Base-by-base conservation (phyloP, 2,113 vertebrate species). In the Leptodactylus fuscus region DNA sequence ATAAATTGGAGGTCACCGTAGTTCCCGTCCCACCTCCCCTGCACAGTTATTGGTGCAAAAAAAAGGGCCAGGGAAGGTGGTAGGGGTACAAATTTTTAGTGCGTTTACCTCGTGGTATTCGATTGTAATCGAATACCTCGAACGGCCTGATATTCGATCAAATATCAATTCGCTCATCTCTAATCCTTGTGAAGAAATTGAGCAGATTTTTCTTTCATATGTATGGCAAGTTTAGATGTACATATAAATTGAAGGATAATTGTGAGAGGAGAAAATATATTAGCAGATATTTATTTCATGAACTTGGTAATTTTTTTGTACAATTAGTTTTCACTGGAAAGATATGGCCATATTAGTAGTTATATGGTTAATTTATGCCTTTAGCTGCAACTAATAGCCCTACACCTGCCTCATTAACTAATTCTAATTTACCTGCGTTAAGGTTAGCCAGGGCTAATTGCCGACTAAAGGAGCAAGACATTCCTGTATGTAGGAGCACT, bases 401-500 rank as follows among this genome's bases (percentile, higher is more conserved):
- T 38, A 79, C 22, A 62, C 34, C n/a, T 79, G 77, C 51, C 51
- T 79, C 77, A 79, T 79, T 79, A 60, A 60, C 34, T 79, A 60
- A 60, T 22, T 41, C 53, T 41, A 79, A 79, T 41, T 60, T 60
- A 44, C 77, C 77, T 60, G 34, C 27, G 5, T n/a, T 79, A n/a
- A 79, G 77, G 77, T 79, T 22, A 79, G 34, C 53, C n/a, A 79
- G 55, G 36, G 53, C 77, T 79, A 79, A 79, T 60, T 79, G 77
- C 34, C 3, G 36, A 36, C 53, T 79, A 24, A 79, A 62, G 41
- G 53, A 60, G 53, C 77, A 79, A 79, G 34, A 79, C 53, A 79
- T 55, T 55, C n/a, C 22, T 41, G 53, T 32, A 27, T 79, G 77
- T 79, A 44, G 34, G 12, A n/a, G 51, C 7, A 55, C 53, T 79